Evolutionary conservation across 2,797 vertebrate genomes (phyloP), one percentile per base, ranked within the genome.

Genomic region (Varecia variegata): DNA sequence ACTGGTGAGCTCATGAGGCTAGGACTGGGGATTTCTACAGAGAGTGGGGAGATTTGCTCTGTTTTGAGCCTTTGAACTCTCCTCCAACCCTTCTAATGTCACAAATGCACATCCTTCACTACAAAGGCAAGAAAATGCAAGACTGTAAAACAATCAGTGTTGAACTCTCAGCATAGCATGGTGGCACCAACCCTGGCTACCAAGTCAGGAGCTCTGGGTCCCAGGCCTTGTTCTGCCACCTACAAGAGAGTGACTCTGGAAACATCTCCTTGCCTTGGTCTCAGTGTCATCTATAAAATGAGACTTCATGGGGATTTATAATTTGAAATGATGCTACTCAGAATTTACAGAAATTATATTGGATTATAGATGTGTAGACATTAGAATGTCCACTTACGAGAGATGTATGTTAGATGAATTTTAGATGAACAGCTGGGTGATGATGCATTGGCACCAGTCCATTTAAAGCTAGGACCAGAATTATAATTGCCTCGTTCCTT

Each of bases 341-440:
- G 81, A 77, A 43, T 87, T 88, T 87, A 79, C 14, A 68, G 77
- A 89, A 76, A 90, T 83, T 47, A 38, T 47, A 80, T 93, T 90
- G 13, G 43, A 58, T 92, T 81, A 88, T 18, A 8, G 56, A n/a
- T 81, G 7, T 68, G 25, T 52, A 71, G 92, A 73, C 3, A 15
- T 32, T 84, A 87, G n/a, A 45, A 71, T 43, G 35, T 43, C 43
- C 67, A 38, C 7, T 52, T 82, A 40, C 4, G n/a, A 85, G 84
- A 84, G 50, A 30, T 35, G 40, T 30, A 73, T 80, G 67, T 74
- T 20, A 79, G 83, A 47, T 11, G 5, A 17, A 73, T 93, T 92
- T 92, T 82, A n/a, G 73, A 47, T 10, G 77, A 90, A 56, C 71
- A 20, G 11, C 17, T 91, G 62, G 15, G 20, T 12, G 40, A 79